Percentiles rank a stretch among this genome's conserved stretches.
phyloP scores from a whole-genome alignment of 2,113 vertebrate genomes.

The Corydoras maculifer region DNA sequence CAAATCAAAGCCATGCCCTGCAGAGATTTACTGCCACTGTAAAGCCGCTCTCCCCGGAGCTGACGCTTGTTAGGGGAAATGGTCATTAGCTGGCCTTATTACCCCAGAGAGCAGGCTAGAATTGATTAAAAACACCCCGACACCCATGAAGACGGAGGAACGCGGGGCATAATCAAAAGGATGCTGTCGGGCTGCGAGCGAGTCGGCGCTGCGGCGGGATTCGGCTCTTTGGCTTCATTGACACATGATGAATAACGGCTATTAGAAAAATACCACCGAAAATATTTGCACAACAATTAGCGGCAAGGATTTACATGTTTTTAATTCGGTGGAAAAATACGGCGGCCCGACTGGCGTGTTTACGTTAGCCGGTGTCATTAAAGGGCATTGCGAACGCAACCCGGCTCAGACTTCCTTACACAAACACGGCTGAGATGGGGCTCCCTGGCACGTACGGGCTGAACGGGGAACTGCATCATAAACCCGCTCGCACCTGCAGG shows the following conservation, averaged over 20 bases:
- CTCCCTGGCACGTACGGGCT: slow-evolving; percentile 26
- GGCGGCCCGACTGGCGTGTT: slow-evolving; percentile 48
- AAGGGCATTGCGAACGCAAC: slow-evolving; percentile 28
- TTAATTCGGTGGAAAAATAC: slow-evolving; percentile 55
- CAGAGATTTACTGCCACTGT: slow-evolving; percentile 30
- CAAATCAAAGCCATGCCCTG: slow-evolving; percentile 23
- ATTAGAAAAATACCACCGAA: slow-evolving; percentile 54
- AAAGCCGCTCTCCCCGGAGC: slow-evolving; percentile 25
- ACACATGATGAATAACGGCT: slow-evolving; percentile 56
- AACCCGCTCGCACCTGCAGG: slow-evolving; percentile 35
- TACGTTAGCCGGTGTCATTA: slow-evolving; percentile 43
- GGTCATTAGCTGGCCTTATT: slow-evolving; percentile 17
- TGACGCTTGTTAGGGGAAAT: slow-evolving; percentile 24
- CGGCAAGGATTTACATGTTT: slow-evolving; percentile 49
- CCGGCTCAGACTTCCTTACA: slow-evolving; percentile 46
- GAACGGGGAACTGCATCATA: background rate
- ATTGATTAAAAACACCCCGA: slow-evolving; percentile 21
- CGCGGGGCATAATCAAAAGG: slow-evolving; percentile 1
- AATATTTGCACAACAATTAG: slow-evolving; percentile 61
- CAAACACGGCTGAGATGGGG: slow-evolving; percentile 41
- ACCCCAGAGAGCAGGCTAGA: slow-evolving; percentile 19
- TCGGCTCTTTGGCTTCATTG: slow-evolving; percentile 34
- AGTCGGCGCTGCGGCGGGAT: slow-evolving; percentile 34
- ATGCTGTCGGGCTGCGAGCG: slow-evolving; percentile 23
- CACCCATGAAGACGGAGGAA: too few species aligned